Evolutionary conservation across 2,888 invertebrate genomes (phyloP).

Genomic region (Yponomeuta evonymella): DNA sequence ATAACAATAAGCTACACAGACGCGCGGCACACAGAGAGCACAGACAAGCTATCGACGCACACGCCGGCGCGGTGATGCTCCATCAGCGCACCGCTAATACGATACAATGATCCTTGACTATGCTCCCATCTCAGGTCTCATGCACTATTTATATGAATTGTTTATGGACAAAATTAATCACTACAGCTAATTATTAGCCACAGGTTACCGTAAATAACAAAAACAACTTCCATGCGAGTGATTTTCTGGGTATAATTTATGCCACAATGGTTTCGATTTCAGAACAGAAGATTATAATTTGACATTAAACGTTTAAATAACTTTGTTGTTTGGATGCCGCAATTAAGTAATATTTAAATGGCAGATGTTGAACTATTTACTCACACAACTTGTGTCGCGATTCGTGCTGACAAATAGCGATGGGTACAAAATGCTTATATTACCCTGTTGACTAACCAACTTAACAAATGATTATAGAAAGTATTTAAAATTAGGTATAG

Average conservation of each 20-base stretch:
- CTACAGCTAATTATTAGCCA: slow-evolving; percentile 1
- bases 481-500: slow-evolving; percentile 12
- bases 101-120: neutral
- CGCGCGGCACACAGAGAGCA: neutral
- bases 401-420: slow-evolving; percentile 15
- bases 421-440: slow-evolving; percentile 37
- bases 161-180: slow-evolving; percentile 5
- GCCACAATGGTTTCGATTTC: too few relatives aligned
- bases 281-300: too few relatives aligned
- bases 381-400: neutral
- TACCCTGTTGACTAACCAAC: slow-evolving; percentile 49
- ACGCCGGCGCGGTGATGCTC: neutral
- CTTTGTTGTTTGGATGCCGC: too few relatives aligned
- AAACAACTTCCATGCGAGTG: neutral
- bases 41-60: neutral
- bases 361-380: too few relatives aligned
- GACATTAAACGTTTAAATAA: too few relatives aligned
- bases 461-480: slow-evolving; percentile 15
- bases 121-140: neutral
- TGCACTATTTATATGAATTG: slow-evolving; percentile 1
- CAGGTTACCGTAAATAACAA: neutral
- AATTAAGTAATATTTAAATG: too few relatives aligned
- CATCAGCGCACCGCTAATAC: neutral
- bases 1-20: neutral
- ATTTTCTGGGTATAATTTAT: neutral